A percentile compares a stretch with the other conserved stretches of the same genome.
Evolutionary conservation across 1,140 invertebrate genomes (phyloP).

Genomic region (Caenorhabditis tropicalis): DNA sequence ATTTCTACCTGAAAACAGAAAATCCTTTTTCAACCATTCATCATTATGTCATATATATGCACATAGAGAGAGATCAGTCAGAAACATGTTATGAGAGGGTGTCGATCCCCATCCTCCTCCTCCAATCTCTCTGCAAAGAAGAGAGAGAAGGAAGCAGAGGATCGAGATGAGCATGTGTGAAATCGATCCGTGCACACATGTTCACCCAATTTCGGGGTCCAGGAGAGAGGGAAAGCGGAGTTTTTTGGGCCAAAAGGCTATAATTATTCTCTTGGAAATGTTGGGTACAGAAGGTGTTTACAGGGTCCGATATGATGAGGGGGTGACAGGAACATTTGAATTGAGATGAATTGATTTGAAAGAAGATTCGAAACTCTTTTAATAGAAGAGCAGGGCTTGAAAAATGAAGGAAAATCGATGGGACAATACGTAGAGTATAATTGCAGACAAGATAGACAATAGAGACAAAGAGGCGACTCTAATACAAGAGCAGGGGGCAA

Average conservation of each 20-base stretch:
- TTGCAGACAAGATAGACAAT: too few species aligned
- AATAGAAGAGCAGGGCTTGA: too few species aligned
- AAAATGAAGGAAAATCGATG: too few species aligned
- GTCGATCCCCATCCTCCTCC: too few species aligned
- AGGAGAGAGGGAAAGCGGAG: background rate
- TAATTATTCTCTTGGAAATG: background rate
- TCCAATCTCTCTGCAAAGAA: background rate
- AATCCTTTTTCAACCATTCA: background rate
- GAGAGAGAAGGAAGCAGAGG: background rate
- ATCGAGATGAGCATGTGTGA: conserved; percentile 1
- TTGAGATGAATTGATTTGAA: too few species aligned
- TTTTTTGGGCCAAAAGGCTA: background rate
- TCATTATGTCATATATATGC: background rate
- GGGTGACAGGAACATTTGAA: too few species aligned
- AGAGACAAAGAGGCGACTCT: too few species aligned
- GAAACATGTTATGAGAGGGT: conserved; percentile 23
- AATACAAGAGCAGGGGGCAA: too few species aligned
- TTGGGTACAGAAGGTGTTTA: background rate
- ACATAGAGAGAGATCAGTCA: background rate
- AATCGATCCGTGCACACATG: conserved; percentile 34
- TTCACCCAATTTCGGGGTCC: background rate
- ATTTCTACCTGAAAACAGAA: background rate
- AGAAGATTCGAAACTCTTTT: too few species aligned
- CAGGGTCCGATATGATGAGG: too few species aligned
- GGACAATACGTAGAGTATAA: too few species aligned